Evolutionary conservation across 2,888 invertebrate genomes (phyloP).

Genomic region (Euproctis similis): DNA sequence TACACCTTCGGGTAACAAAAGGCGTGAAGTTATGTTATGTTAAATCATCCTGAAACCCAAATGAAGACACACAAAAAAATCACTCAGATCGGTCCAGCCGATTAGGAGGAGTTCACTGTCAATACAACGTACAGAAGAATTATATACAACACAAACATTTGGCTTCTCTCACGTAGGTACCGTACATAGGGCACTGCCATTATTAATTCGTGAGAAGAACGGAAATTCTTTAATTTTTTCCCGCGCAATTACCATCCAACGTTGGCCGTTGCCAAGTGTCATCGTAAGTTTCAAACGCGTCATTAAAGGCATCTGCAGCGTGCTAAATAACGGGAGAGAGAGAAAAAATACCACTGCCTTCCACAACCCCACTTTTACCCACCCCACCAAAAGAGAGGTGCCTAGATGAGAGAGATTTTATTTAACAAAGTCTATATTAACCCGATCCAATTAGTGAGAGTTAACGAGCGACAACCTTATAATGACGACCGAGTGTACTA

Average conservation of each 20-base stretch:
- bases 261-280: slow-evolving; percentile 63
- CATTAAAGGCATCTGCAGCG: slow-evolving; percentile 74
- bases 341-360: too few relatives aligned
- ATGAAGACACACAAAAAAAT: background rate
- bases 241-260: slow-evolving; percentile 63
- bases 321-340: slow-evolving; percentile 72
- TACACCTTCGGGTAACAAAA: too few relatives aligned
- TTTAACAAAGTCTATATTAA: slow-evolving; percentile 77
- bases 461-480: slow-evolving; percentile 72
- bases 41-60: too few relatives aligned
- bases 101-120: too few relatives aligned
- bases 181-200: slow-evolving; percentile 53
- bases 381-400: slow-evolving; percentile 32
- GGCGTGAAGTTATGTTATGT: too few relatives aligned
- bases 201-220: slow-evolving; percentile 53
- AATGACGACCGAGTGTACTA: slow-evolving; percentile 62
- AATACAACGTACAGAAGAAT: slow-evolving; percentile 7
- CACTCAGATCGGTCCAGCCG: too few relatives aligned
- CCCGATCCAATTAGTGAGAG: slow-evolving; percentile 74
- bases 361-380: slow-evolving; percentile 50
- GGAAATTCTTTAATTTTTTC: slow-evolving; percentile 72
- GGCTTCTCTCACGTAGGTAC: slow-evolving; percentile 22
- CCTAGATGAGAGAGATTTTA: slow-evolving; percentile 72
- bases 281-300: slow-evolving; percentile 75
- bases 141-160: slow-evolving; percentile 34